Base-by-base conservation (phyloP, 2,113 vertebrate species). In the Brachyhypopomus gauderio region DNA sequence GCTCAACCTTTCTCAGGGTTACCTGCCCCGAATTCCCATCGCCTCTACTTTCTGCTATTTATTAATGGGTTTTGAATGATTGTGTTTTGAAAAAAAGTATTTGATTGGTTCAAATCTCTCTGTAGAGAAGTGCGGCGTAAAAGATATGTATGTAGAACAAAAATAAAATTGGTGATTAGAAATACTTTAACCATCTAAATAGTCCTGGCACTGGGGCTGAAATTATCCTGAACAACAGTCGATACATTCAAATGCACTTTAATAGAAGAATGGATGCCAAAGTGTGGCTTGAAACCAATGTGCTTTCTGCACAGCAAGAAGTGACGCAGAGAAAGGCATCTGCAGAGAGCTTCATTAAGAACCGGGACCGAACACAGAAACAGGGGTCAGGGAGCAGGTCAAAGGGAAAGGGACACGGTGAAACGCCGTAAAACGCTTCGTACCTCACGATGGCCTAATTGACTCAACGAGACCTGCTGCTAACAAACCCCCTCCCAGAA, bases 1-100 rank as follows among this genome's bases (percentile, higher is more conserved):
- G 75, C 81, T 73, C 17, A 63, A 63, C 72, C 75, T 74, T 80
- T 45, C 52, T 41, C 69, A 82, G 82, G 83, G 81, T 71, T 7
- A 22, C 5, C 34, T 60, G 72, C 77, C 82, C 85, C 84, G 84
- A 80, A 83, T 86, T 88, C 87, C 86, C 90, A 90, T 88, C 82
- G 85, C 83, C 82, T 73, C 73, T 73, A 86, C 87, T 86, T 86
- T 63, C 59, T 36, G 80, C 77, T 59, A 67, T 67, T 86, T 82
- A 82, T 87, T 82, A 70, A 85, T 81, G 69, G 70, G 23, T 41
- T 79, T 59, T 2, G 5, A 64, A n/a, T 75, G 22, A 59, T 56
- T 75, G n/a, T 45, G n/a, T 70, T 52, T 81, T 22, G 23, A 22
- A 52, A 14, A 52, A 52, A 52, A 60, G 38, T 11, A 69, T 38